A percentile compares a stretch with the other conserved stretches of the same genome.
These are phyloP conservation scores for Gasteruption jaculator DNA, from an alignment of 2,888 invertebrate genomes.

Conservation along the genomic window DNA sequence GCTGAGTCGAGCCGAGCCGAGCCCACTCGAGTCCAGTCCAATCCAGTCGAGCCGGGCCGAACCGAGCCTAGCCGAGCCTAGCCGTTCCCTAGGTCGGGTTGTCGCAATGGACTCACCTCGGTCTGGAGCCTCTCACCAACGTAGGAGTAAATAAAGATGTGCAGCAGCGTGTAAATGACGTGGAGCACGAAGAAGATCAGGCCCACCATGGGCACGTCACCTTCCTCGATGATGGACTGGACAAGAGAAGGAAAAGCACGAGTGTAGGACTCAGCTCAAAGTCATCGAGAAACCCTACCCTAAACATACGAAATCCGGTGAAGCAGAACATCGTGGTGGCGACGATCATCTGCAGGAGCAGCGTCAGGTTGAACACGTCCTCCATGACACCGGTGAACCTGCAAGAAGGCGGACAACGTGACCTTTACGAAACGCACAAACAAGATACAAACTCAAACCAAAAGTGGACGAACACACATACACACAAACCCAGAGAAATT, in stretches of 20 bases:
- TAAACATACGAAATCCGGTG: constrained; percentile 28
- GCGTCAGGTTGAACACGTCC: constrained; percentile 26
- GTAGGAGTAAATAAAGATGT: constrained; percentile 20
- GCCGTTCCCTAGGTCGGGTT: no score
- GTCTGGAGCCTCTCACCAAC: constrained; percentile 18
- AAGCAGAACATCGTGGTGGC: constrained; percentile 25
- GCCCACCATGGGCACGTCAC: constrained; percentile 9
- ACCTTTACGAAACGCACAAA: no score
- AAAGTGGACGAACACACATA: no score
- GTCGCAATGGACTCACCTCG: constrained; percentile 14
- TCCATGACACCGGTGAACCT: constrained; percentile 24
- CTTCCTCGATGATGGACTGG: constrained; percentile 17
- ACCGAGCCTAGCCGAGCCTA: no score
- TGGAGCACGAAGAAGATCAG: constrained; percentile 19
- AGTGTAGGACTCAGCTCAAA: no score
- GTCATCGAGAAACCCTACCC: constrained; percentile 17
- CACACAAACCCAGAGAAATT: no score
- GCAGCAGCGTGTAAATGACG: constrained; percentile 1
- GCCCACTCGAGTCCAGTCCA: no score
- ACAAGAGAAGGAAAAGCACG: no score
- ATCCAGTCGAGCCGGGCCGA: no score
- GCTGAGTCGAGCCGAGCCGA: no score
- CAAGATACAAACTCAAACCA: no score
- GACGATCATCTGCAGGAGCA: constrained; percentile 24
- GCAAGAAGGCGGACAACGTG: background rate